Evolutionary conservation across 2,797 vertebrate species (phyloP), one percentile per base, ranked within the genome.

Genomic region (Falco rusticolus): DNA sequence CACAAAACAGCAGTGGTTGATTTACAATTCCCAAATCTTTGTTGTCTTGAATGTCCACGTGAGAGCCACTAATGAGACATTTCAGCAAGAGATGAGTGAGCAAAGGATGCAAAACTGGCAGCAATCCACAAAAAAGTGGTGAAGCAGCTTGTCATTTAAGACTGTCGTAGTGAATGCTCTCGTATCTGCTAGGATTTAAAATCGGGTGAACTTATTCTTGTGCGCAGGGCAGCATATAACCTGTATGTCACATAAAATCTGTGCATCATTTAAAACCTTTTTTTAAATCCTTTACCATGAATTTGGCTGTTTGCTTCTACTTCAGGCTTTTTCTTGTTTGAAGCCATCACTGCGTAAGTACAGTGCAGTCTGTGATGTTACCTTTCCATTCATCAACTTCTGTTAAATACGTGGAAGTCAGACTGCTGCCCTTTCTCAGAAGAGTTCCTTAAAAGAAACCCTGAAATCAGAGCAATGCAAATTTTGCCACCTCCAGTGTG

Each of bases 241-340:
- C 24, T 77, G 41, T 29, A 2, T 24, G 1, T 71, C 50, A 10
- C 0, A 0, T 48, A 22, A 65, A 53, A 37, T 33, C 51, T 45
- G 43, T 63, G 34, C 10, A 3, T 43, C 3, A 5, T 34, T 83
- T 50, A 45, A 69, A 63, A 22, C 20, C 3, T 28, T 26, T 47
- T 85, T 29, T 0, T 37, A 88, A 89, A 66, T 25, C 43, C n/a
- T 7, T 76, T 89, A n/a, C 20, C 2, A 0, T 39, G 13, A 31
- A 47, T 33, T 84, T 80, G 48, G 4, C 51, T 4, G 0, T 61
- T 91, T 51, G 59, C 68, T 78, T 68, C 54, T 59, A 13, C 34
- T 53, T 7, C 16, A 47, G 59, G 26, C 16, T 61, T 41, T 19
- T 78, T n/a, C 41, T 74, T 71, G 7, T 13, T 59, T 74, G n/a